phyloP scores from a whole-genome alignment of 2,113 vertebrate genomes.

The Chlorocebus sabaeus region DNA sequence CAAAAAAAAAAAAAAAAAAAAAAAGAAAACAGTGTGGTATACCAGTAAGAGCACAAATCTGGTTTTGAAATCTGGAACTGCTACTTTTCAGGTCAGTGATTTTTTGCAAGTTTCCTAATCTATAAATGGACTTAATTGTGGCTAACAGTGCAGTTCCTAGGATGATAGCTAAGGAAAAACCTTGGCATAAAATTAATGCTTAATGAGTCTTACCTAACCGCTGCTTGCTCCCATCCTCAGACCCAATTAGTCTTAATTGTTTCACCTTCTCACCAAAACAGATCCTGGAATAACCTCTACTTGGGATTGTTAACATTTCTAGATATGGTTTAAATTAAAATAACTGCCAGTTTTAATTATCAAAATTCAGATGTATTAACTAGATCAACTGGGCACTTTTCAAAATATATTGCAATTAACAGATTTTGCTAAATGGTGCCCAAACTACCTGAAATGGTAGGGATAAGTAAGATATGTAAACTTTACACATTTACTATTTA shows the following conservation, averaged over 20 bases:
- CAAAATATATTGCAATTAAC: neutral
- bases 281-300: neutral
- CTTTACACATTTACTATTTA: neutral
- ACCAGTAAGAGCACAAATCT: neutral
- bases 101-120: neutral
- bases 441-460: neutral
- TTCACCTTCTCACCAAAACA: neutral
- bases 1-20: too few species aligned
- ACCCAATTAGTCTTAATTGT: neutral
- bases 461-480: neutral
- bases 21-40: neutral
- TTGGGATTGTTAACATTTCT: neutral
- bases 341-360: neutral
- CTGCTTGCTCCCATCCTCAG: fast-evolving
- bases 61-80: neutral
- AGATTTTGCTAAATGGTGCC: neutral
- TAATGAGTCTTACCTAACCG: neutral
- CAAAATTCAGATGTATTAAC: neutral
- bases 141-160: neutral
- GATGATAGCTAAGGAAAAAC: neutral
- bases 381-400: neutral
- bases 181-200: neutral
- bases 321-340: neutral
- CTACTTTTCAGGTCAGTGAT: neutral
- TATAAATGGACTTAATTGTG: neutral